Base-by-base conservation (phyloP, 2,113 vertebrate genomes). In the Chaenogobius annularis region DNA sequence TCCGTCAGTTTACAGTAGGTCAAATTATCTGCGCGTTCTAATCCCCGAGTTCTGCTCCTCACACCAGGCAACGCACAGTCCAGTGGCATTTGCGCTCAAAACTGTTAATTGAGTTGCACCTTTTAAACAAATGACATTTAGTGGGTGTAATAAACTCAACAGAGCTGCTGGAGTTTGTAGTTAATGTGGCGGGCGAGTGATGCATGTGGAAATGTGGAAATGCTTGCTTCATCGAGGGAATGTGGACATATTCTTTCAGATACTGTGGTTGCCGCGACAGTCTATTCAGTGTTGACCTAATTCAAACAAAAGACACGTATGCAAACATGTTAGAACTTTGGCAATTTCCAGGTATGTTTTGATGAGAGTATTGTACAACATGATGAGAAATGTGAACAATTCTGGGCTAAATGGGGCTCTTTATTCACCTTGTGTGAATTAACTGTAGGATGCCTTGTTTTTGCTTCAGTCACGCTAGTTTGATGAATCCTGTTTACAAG, bases 1-100 rank as follows among this genome's bases (percentile, higher is more conserved):
- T 65, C 69, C 61, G 13, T 73, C 66, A 69, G 43, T 17, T 5
- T 62, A 62, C 59, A 40, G 59, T 3, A 11, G 75, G 66, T 73
- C 54, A 50, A 2, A 23, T 47, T 9, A 20, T 77, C 12, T 10
- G 1, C 8, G 11, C 0, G 14, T 20, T 11, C 12, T 17, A n/a
- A 19, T 17, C 59, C 31, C 15, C 12, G 22, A 2, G 64, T 13
- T 13, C 15, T 10, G 35, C 22, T 10, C 5, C 44, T 43, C 50
- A 7, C 14, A 8, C 48, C 0, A 11, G 55, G 46, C 75, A 8
- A 8, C n/a, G 20, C 19, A 10, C 22, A 0, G n/a, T 54, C 7
- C 7, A 17, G 9, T 63, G 61, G 61, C 61, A 63, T 63, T 63
- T 63, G n/a, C 31, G 15, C 31, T 11, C 31, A 7, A 63, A 6